Conservation (phyloP, 2,797 vertebrate genomes). For the Rhincodon typus region DNA sequence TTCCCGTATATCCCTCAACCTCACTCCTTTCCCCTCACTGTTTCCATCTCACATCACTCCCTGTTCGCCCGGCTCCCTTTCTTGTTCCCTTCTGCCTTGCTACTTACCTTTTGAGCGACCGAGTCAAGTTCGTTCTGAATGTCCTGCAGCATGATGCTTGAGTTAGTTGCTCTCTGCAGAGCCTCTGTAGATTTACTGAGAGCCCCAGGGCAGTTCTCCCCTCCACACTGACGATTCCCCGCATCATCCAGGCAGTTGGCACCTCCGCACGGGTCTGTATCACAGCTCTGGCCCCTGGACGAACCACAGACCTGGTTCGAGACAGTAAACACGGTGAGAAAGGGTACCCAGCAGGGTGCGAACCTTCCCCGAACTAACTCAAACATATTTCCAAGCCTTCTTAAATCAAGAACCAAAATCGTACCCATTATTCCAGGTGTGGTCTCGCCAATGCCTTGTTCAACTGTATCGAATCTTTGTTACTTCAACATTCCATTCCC, state of each 20-base stretch:
- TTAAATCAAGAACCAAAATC: no score
- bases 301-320: conserved; percentile 50
- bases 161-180: conserved; percentile 49
- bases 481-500: no score
- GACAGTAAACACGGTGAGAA: background rate
- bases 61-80: background rate
- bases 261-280: conserved; percentile 60
- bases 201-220: conserved; percentile 61
- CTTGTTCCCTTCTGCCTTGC: background rate
- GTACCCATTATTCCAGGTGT: no score
- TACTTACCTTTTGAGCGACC: conserved; percentile 62
- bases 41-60: background rate
- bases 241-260: conserved; percentile 60
- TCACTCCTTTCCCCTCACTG: background rate
- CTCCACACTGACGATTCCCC: conserved; percentile 60
- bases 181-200: conserved; percentile 56
- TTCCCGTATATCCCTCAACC: no score
- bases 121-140: conserved; percentile 55
- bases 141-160: conserved; percentile 52
- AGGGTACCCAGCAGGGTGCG: no score
- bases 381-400: no score
- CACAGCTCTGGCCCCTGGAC: conserved; percentile 52
- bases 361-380: no score
- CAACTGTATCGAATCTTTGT: no score
- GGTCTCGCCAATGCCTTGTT: no score